Evolutionary conservation across 2,797 vertebrate species (phyloP), one percentile per base, ranked within the genome.

Genomic region (Tauraco hartlaubi): DNA sequence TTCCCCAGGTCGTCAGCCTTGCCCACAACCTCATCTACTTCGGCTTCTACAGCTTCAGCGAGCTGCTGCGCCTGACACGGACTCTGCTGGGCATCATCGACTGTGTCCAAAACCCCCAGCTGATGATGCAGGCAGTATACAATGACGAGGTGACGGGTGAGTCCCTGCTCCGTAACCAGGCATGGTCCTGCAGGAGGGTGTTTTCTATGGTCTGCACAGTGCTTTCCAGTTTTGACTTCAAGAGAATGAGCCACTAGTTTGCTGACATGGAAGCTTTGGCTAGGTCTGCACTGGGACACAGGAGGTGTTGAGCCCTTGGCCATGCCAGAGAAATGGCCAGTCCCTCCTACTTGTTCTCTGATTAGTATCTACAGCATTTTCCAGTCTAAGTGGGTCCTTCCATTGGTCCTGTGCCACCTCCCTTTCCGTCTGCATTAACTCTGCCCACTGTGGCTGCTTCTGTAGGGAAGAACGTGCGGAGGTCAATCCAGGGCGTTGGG

Each of bases 41-140:
- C 92, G 99, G 99, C 66, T 99, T 99, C 99, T 99, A 99, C 97
- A 99, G 99, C 97, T 99, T 99, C 97, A 99, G 99, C 25, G 99
- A 99, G 98, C 98, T 99, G 73, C 98, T 99, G 91, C 98, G 99
- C 88, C 98, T 99, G 92, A 99, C 99, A 0, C 98, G 99, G 83
- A 99, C 99, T 0, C 98, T 99, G 82, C 97, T 99, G 81, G 99
- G 99, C 84, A 99, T 99, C 95, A 99, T 99, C 1, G 99, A 99
- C 98, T 99, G 99, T 2, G 98, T 99, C 54, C 99, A 99, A 52
- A 99, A 98, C 20, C 98, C 98, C 11, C 98, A 98, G 5, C 96
- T 98, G 19, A 67, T 98, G 85, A 92, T 98, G 95, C 98, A 98
- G 59, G 93, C 98, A 0, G 39, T 98, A 69, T 99, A 99, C 82